Evolutionary conservation across 2,888 invertebrate species (phyloP), one percentile per base, ranked within the genome.

Genomic region (Agriopis aurantiaria): DNA sequence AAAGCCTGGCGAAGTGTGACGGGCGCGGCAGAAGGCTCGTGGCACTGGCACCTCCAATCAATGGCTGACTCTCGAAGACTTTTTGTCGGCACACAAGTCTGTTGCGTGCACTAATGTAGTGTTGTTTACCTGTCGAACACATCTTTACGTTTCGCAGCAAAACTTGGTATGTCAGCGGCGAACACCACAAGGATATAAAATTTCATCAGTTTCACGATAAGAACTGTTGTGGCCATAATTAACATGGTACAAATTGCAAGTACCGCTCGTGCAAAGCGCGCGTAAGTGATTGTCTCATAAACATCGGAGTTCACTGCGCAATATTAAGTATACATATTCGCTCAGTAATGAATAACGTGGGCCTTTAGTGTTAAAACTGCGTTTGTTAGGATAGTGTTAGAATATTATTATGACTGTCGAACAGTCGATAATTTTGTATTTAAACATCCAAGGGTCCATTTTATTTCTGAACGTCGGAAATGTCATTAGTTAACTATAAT

Each of bases 291-390:
- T 86, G 82, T 85, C 79, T 85, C 80, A 79, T 86, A 85, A 85
- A 87, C 82, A 84, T 85, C 79, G 73, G 77, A 82, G 77, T 83
- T 83, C 79, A 85, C 82, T 84, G 85, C 84, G 82, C 80, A 87
- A 84, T 85, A 84, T 82, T 81, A 83, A 83, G 82, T 81, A 83
- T 81, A 81, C 81, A 80, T 81, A 80, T 80, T 78, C 73, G 79
- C 75, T 71, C 70, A 49, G 46, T 23, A 80, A 77, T 82, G 73
- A 83, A 76, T 80, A 77, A 79, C 68, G 78, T 80, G 74, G 70
- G 69, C 74, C 68, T 76, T 72, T 75, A 72, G 69, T 63, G 45
- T 53, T n/a, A 40, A 64, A 48, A 48, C 52, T 61, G 10, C 12
- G 12, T 49, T 55, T 57, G 45, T 57, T 58, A 58, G 17, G 8